Base-by-base conservation (phyloP, 2,113 vertebrate species). In the Electrona antarctica region DNA sequence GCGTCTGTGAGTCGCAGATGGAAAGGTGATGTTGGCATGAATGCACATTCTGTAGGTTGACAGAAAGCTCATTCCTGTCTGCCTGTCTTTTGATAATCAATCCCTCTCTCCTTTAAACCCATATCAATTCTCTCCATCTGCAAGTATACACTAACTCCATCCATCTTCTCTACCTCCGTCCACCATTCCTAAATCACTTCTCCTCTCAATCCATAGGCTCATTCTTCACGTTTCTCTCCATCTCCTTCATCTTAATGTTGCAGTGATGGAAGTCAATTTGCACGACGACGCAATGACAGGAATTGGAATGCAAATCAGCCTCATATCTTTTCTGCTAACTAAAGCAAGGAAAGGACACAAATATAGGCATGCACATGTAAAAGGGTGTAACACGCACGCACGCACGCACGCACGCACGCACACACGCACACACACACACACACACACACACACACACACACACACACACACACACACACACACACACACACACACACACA, bases 221-320 rank as follows among this genome's bases (percentile, higher is more conserved):
- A n/a, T 48, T 47, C 3, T 5, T n/a, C 8, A 47, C 13, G 10
- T 41, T 50, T 15, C 33, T 28, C 41, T 57, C 70, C 49, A 64
- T 67, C 67, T 74, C 50, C 52, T 67, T 41, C 61, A 82, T 57
- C 58, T 57, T 41, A 71, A 76, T 72, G 11, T 7, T 21, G 46
- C 21, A 47, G 67, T 60, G 63, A 67, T 41, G 67, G 60, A 72
- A 72, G 60, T 33, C 56, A 57, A 76, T 74, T 54, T 73, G 56
- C 10, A 55, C 33, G 33, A 55, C 33, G 33, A 72, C 2, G 60
- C 46, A 14, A 14, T 11, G 29, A 45, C 60, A 60, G 64, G 52
- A 69, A n/a, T 3, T 33, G 48, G 12, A 72, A 72, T 64, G 28
- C 60, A 61, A 73, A 64, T 65, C 11, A 71, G 55, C 68, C 60